phyloP scores from a whole-genome alignment of 2,888 invertebrate genomes.

The Zygogramma bicolorata region DNA sequence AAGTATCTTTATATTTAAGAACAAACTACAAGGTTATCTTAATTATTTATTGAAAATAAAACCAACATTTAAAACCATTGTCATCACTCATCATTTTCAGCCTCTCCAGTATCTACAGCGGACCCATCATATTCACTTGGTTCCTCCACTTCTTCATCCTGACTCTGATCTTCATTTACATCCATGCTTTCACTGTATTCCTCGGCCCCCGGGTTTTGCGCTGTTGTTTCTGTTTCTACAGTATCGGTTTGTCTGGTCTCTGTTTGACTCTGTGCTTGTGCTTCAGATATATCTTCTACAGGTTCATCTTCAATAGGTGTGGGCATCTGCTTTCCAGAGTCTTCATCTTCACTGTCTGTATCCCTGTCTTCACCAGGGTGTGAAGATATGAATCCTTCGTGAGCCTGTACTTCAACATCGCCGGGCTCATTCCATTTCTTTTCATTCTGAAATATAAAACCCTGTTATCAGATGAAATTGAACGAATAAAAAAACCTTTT shows the following conservation, averaged over 20 bases:
- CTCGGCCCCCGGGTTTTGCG: background rate
- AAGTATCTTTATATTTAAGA: too few species aligned
- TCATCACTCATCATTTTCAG: constrained; percentile 54
- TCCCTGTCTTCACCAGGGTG: constrained; percentile 78
- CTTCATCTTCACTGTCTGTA: constrained; percentile 73
- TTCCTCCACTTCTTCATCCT: constrained; percentile 42
- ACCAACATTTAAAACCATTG: too few species aligned
- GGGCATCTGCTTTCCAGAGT: constrained; percentile 55
- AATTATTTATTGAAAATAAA: too few species aligned
- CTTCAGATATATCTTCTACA: constrained; percentile 49
- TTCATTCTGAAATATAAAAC: constrained; percentile 59
- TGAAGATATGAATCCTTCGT: constrained; percentile 72
- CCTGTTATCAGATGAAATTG: too few species aligned
- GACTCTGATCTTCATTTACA: constrained; percentile 31
- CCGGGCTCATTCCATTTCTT: constrained; percentile 75
- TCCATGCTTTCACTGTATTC: constrained; percentile 20
- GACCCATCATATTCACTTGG: constrained; percentile 29
- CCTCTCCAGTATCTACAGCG: constrained; percentile 55
- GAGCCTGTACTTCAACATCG: constrained; percentile 68
- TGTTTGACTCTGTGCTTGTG: constrained; percentile 9
- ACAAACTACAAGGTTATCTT: too few species aligned
- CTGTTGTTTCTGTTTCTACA: constrained; percentile 3
- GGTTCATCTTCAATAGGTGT: constrained; percentile 65
- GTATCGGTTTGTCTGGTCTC: background rate
- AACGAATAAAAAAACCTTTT: too few species aligned